Evolutionary conservation across 2,888 invertebrate genomes (phyloP).

Genomic region (Corbicula japonica): DNA sequence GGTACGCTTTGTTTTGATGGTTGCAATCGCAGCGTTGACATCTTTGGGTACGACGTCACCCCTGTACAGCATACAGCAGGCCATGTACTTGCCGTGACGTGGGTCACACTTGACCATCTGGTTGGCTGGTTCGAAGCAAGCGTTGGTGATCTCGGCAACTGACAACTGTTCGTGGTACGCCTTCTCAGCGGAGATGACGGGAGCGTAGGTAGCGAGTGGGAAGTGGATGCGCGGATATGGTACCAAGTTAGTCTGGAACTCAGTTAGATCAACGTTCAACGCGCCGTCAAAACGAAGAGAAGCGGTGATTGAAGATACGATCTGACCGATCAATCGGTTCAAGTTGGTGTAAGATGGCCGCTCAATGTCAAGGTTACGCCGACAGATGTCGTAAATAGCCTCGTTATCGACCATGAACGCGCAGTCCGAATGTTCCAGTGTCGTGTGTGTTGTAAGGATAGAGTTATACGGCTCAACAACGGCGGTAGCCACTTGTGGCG

Average conservation of each 20-base stretch:
- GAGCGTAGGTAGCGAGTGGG: slow-evolving; percentile 94
- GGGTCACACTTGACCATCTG: slow-evolving; percentile 86
- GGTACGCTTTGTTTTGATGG: slow-evolving; percentile 83
- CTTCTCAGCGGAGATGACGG: slow-evolving; percentile 97
- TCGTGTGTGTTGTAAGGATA: too few relatives aligned
- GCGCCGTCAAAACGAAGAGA: slow-evolving; percentile 80
- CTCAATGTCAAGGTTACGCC: slow-evolving; percentile 93
- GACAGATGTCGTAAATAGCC: slow-evolving; percentile 95
- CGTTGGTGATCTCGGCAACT: slow-evolving; percentile 81
- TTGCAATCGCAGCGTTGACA: slow-evolving; percentile 83
- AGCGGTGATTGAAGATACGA: slow-evolving; percentile 87
- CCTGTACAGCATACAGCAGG: slow-evolving; percentile 86
- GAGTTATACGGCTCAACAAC: too few relatives aligned
- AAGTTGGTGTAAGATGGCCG: slow-evolving; percentile 94
- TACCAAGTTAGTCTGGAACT: slow-evolving; percentile 87
- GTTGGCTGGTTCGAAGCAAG: slow-evolving; percentile 82
- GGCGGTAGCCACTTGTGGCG: too few relatives aligned
- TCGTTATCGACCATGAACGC: slow-evolving; percentile 98
- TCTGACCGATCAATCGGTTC: slow-evolving; percentile 97
- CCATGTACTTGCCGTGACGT: slow-evolving; percentile 87
- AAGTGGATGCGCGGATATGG: slow-evolving; percentile 91
- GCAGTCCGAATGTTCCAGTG: too few relatives aligned
- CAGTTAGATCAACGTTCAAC: slow-evolving; percentile 87
- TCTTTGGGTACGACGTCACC: slow-evolving; percentile 86
- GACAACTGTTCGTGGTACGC: slow-evolving; percentile 95